These are phyloP conservation scores for Bombus superbus DNA, from an alignment of 1,140 invertebrate species.

Conservation along the genomic window DNA sequence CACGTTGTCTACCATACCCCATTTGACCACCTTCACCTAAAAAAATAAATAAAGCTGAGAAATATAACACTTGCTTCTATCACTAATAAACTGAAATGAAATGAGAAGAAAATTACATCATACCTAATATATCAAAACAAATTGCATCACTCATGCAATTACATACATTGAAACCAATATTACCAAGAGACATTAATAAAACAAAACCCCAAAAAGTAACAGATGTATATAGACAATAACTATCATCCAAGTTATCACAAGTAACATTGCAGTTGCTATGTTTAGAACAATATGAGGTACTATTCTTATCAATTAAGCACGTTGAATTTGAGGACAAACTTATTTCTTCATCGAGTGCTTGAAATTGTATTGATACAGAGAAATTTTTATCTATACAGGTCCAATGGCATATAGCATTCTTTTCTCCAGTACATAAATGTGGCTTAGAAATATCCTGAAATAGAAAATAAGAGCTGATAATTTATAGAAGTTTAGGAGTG, in stretches of 20 bases:
- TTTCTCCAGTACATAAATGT: conserved; percentile 37
- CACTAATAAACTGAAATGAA: conserved; percentile 10
- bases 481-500: neutral
- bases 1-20: conserved; percentile 89
- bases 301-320: conserved; percentile 60
- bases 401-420: conserved; percentile 66
- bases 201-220: conserved; percentile 89
- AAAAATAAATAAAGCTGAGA: conserved; percentile 15
- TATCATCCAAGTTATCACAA: conserved; percentile 63
- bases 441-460: conserved; percentile 31
- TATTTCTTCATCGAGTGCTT: conserved; percentile 18
- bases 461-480: neutral
- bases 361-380: conserved; percentile 55
- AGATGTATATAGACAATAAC: conserved; percentile 82
- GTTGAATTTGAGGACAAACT: conserved; percentile 68
- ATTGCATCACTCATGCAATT: conserved; percentile 91
- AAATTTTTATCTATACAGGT: conserved; percentile 63
- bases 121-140: conserved; percentile 91
- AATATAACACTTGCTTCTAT: neutral
- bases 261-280: conserved; percentile 56
- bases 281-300: conserved; percentile 29
- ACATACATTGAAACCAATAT: conserved; percentile 89
- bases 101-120: conserved; percentile 63
- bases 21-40: conserved; percentile 85
- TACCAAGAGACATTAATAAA: conserved; percentile 87